These are phyloP conservation scores for Pelodiscus sinensis DNA, from an alignment of 2,113 vertebrate genomes.

Conservation along the genomic window DNA sequence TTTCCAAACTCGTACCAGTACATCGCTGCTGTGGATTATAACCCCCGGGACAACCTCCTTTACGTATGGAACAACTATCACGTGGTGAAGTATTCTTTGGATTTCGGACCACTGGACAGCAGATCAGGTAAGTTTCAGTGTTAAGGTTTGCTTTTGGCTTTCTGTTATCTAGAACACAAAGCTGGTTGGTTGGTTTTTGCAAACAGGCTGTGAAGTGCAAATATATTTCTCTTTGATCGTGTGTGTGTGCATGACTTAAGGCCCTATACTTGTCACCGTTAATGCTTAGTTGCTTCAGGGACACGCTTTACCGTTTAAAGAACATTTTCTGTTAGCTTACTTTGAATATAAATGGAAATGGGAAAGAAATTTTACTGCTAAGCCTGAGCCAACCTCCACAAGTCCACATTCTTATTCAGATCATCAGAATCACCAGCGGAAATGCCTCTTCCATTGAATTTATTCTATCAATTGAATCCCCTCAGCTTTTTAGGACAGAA, in stretches of 20 bases:
- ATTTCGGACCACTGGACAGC: conserved; percentile 93
- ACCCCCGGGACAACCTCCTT: conserved; percentile 96
- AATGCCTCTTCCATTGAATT: neutral
- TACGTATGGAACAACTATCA: conserved; percentile 99
- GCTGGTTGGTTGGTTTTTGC: neutral
- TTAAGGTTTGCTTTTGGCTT: neutral
- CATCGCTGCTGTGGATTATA: conserved; percentile 99
- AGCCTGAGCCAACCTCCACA: neutral
- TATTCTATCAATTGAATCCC: fast-evolving
- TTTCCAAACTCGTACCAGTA: conserved; percentile 99
- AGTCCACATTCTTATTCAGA: fast-evolving
- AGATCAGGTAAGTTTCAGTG: conserved; percentile 85
- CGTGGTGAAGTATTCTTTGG: conserved; percentile 96
- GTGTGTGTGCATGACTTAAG: neutral
- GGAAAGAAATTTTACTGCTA: neutral
- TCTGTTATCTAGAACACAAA: neutral
- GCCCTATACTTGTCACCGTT: neutral
- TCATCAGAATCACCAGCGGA: neutral
- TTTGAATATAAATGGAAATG: neutral
- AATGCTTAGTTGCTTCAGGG: neutral
- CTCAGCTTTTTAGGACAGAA: neutral
- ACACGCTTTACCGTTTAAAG: fast-evolving
- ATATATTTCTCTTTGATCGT: neutral
- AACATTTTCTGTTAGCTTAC: neutral
- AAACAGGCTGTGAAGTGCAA: neutral